phyloP scores from a whole-genome alignment of 1,140 invertebrate genomes.

The Whitmania pigra region DNA sequence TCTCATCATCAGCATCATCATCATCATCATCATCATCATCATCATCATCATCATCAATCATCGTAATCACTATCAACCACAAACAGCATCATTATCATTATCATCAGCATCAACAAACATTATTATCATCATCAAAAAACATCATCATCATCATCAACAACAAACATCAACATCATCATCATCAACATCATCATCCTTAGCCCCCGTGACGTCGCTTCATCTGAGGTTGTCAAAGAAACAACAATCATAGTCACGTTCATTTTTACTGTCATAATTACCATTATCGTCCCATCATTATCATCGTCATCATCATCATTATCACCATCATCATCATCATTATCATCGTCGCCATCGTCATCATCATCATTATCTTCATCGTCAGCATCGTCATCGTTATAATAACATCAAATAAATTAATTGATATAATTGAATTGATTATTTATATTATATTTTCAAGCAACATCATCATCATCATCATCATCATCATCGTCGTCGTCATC shows the following conservation, averaged over 20 bases:
- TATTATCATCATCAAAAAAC: constrained; percentile 2
- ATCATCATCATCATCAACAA: not conserved
- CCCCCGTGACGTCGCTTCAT: not conserved
- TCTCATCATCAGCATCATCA: not conserved
- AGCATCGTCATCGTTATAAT: not conserved
- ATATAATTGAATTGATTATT: no score
- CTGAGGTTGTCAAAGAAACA: constrained; percentile 5
- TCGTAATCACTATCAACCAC: no score
- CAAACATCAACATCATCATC: constrained; percentile 5
- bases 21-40: not conserved
- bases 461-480: not conserved
- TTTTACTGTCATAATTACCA: not conserved
- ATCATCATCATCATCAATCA: not conserved
- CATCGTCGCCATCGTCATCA: not conserved
- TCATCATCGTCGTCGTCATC: not conserved
- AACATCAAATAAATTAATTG: no score
- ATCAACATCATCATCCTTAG: not conserved
- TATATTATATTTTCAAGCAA: no score
- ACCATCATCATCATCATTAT: not conserved
- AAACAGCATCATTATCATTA: no score
- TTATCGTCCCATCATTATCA: not conserved
- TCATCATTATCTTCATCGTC: not conserved
- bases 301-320: not conserved
- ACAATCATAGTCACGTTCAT: not conserved
- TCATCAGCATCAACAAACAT: constrained; percentile 5